Conservation (phyloP, 1,140 invertebrate genomes). For the Zaprionus ghesquierei region DNA sequence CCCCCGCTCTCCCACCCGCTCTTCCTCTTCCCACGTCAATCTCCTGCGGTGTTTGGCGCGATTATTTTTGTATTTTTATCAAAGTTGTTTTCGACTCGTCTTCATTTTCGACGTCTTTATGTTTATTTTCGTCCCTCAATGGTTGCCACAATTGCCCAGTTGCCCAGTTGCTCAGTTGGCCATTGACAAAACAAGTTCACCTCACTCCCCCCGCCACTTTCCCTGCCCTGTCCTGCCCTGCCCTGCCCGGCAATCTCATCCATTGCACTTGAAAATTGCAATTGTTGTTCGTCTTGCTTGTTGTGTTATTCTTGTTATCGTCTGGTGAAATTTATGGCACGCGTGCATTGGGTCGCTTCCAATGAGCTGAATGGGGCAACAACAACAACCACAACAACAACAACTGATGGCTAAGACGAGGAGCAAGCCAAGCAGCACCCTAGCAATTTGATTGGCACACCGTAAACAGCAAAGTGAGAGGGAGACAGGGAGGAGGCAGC, state of each 20-base stretch:
- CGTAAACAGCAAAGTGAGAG: conserved; percentile 25
- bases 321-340: conserved; percentile 43
- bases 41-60: conserved; percentile 11
- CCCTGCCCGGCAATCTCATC: background rate
- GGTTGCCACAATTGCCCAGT: conserved; percentile 23
- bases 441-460: conserved; percentile 30
- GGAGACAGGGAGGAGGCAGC: background rate
- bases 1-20: background rate
- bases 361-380: conserved; percentile 14
- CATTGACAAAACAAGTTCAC: conserved; percentile 26
- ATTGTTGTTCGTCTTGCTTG: conserved; percentile 12
- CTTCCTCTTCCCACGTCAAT: background rate
- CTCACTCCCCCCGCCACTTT: background rate
- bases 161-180: conserved; percentile 43
- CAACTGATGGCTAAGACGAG: background rate
- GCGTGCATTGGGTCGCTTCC: conserved; percentile 31
- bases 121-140: conserved; percentile 41
- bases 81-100: conserved; percentile 28
- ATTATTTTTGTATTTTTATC: conserved; percentile 48
- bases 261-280: conserved; percentile 26
- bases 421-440: background rate
- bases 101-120: background rate
- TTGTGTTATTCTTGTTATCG: conserved; percentile 32
- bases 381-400: conserved; percentile 1
- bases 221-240: background rate